phyloP scores from a whole-genome alignment of 1,140 invertebrate genomes.

The Radopholus similis region DNA sequence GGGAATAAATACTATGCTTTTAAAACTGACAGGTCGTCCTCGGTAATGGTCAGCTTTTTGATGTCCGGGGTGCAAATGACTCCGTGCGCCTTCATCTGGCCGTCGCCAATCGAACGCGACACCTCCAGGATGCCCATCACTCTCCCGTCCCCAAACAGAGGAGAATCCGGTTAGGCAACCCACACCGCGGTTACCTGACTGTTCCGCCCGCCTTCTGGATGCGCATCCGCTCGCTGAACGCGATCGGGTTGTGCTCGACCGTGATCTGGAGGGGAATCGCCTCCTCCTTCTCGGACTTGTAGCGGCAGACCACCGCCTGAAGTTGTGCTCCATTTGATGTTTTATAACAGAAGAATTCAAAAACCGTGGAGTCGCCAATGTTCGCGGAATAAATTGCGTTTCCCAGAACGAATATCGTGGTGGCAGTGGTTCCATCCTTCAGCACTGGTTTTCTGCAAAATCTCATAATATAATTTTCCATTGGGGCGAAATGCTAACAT shows the following conservation, averaged over 20 bases:
- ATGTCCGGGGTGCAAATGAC: slow-evolving; percentile 64
- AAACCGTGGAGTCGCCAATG: slow-evolving; percentile 65
- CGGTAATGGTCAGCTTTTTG: slow-evolving; percentile 63
- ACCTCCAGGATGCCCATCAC: slow-evolving; percentile 65
- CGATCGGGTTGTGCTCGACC: slow-evolving; percentile 62
- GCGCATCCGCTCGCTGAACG: slow-evolving; percentile 64
- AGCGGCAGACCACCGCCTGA: slow-evolving; percentile 63
- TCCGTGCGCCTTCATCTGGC: slow-evolving; percentile 63
- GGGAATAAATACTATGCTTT: slow-evolving; percentile 2
- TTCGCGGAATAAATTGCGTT: slow-evolving; percentile 64
- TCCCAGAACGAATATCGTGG: slow-evolving; percentile 62
- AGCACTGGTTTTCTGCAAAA: slow-evolving; percentile 56
- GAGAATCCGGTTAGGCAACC: slow-evolving; percentile 6
- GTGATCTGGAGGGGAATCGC: slow-evolving; percentile 61
- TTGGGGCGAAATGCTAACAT: slow-evolving; percentile 43
- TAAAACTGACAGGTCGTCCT: slow-evolving; percentile 61
- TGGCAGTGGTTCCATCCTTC: slow-evolving; percentile 65
- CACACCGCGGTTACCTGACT: slow-evolving; percentile 61
- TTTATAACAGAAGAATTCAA: slow-evolving; percentile 11
- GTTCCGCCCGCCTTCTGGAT: slow-evolving; percentile 65
- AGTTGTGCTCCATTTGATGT: slow-evolving; percentile 2
- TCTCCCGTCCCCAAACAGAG: slow-evolving; percentile 61
- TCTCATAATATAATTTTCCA: background rate
- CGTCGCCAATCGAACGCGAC: slow-evolving; percentile 65
- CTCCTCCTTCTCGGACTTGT: slow-evolving; percentile 55